Base-by-base conservation (phyloP, 1,140 invertebrate genomes). In the Delia radicum region DNA sequence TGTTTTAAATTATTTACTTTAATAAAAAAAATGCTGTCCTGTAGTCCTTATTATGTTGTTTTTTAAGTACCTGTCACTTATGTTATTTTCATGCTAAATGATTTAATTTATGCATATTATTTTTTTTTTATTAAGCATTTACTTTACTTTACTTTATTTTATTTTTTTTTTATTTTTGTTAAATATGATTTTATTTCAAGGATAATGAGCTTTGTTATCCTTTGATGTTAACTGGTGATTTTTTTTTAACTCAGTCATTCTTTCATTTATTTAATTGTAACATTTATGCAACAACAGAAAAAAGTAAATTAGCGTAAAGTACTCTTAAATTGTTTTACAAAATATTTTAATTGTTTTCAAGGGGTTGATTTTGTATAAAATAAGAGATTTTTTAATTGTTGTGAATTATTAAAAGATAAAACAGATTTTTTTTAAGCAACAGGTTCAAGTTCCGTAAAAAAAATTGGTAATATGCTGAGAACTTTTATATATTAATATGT, bases 251-350 rank as follows among this genome's bases (percentile, higher is more conserved):
- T 63, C 6, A 27, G n/a, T 28, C n/a, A 29, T 6, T 21, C 26
- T 7, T 13, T 24, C 5, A 24, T 65, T 15, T 29, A 24, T 37
- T 24, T 69, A 69, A 69, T 69, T 69, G 65, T 69, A 33, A 69
- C 65, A 21, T 31, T 31, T 21, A 67, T 18, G n/a, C 28, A 33
- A 33, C 3, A 65, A 65, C 2, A 33, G 21, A 69, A 18, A 69
- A 69, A 69, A 31, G 65, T 31, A 69, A 69, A 69, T 69, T 69
- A 69, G 65, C 65, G 65, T 69, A 33, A 69, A 69, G 65, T 24
- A 33, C 31, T 33, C 29, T 69, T 69, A 55, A 55, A 55, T 55
- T 55, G 48, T 55, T 55, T 21, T 21, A 55, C 21, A 55, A 55
- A 55, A 55, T 55, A 21, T 21, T 26, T 31, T 21, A 69, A 69